Conservation (phyloP, 2,888 invertebrate genomes). For the Cistogaster globosa region DNA sequence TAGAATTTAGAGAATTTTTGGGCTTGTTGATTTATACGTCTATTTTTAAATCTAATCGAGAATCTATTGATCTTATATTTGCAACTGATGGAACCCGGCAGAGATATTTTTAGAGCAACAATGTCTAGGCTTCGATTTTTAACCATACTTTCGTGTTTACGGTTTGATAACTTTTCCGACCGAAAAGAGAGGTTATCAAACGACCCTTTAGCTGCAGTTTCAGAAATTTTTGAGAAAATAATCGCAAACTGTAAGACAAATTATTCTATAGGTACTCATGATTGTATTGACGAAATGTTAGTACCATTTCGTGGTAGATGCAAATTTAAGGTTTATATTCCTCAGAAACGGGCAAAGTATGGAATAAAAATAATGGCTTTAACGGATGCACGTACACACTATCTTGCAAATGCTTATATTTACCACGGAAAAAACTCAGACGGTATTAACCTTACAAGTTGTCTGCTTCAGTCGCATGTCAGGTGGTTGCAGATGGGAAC, state of each 20-base stretch:
- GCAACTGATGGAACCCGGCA: background rate
- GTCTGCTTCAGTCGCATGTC: too few species aligned
- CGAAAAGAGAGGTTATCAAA: conserved; percentile 9
- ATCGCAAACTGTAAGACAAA: too few species aligned
- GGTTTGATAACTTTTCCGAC: conserved; percentile 33
- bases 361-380: conserved; percentile 21
- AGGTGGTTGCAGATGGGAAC: too few species aligned
- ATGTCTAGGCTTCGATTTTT: background rate
- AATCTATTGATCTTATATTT: background rate
- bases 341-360: background rate
- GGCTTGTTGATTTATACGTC: background rate
- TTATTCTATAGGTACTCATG: too few species aligned
- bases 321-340: conserved; percentile 43
- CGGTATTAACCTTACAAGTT: background rate
- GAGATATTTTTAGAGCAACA: background rate
- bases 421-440: background rate
- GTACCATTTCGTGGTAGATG: too few species aligned
- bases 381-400: conserved; percentile 60
- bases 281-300: too few species aligned
- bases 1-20: conserved; percentile 21
- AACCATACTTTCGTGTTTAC: conserved; percentile 1
- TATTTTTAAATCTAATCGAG: background rate
- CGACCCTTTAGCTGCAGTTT: too few species aligned
- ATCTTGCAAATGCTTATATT: conserved; percentile 24
- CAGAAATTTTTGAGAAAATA: too few species aligned